Percentiles rank a stretch among this genome's conserved stretches.
phyloP scores from a whole-genome alignment of 2,888 invertebrate species.

The Osedax frankpressi region DNA sequence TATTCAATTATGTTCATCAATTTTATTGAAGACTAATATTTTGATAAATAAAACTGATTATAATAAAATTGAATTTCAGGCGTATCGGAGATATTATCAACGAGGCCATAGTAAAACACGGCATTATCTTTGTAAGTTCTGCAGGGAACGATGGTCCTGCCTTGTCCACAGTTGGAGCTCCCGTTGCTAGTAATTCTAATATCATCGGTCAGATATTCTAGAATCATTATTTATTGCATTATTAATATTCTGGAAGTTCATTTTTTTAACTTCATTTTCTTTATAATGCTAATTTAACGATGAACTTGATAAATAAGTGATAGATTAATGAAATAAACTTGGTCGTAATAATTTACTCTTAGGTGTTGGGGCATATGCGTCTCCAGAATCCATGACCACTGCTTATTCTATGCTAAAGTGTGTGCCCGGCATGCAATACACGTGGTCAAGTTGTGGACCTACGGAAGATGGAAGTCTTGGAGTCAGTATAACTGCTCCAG shows the following conservation, averaged over 20 bases:
- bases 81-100: conserved; percentile 50
- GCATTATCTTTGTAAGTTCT: conserved; percentile 79
- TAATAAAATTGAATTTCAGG: too few relatives aligned
- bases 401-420: conserved; percentile 79
- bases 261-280: too few relatives aligned
- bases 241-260: too few relatives aligned
- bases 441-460: conserved; percentile 53
- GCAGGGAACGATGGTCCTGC: conserved; percentile 92
- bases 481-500: conserved; percentile 74
- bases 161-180: conserved; percentile 71
- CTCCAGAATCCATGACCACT: conserved; percentile 90
- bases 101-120: conserved; percentile 67
- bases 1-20: too few relatives aligned
- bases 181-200: conserved; percentile 45
- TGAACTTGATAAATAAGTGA: too few relatives aligned
- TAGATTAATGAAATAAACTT: too few relatives aligned
- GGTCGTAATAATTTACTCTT: too few relatives aligned
- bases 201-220: conserved; percentile 55
- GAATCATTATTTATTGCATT: background rate
- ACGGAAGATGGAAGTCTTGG: conserved; percentile 70
- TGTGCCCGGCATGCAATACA: conserved; percentile 69
- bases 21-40: too few relatives aligned
- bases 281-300: too few relatives aligned
- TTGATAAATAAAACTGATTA: too few relatives aligned
- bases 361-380: conserved; percentile 90